Conservation (phyloP, 2,888 invertebrate species). For the Troides helena region DNA sequence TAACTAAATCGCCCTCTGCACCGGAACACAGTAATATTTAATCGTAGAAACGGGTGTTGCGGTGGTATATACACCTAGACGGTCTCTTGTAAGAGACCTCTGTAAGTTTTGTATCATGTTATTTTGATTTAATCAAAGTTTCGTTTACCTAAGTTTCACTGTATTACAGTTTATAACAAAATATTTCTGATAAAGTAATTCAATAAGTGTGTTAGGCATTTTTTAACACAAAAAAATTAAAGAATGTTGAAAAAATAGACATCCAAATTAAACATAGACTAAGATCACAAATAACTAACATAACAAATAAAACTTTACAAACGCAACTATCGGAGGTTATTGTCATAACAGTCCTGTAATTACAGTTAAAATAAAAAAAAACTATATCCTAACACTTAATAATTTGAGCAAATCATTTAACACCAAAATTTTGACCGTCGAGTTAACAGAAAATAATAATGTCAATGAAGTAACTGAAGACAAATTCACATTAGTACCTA, state of each 20-base stretch:
- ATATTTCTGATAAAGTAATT: no score
- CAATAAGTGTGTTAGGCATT: neutral
- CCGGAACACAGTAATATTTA: no score
- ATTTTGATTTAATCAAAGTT: neutral
- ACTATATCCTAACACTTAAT: neutral
- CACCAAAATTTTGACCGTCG: neutral
- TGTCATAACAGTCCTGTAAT: constrained; percentile 11
- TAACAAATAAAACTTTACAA: constrained; percentile 4
- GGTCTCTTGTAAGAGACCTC: no score
- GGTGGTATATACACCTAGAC: no score
- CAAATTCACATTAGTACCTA: neutral
- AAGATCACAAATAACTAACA: constrained; percentile 12
- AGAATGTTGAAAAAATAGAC: neutral
- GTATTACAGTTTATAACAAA: neutral
- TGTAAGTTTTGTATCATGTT: no score
- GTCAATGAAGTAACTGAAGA: neutral
- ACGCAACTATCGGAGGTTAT: constrained; percentile 8
- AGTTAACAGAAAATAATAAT: neutral
- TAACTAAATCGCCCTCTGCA: no score
- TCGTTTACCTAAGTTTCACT: neutral
- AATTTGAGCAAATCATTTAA: neutral
- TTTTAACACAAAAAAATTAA: neutral
- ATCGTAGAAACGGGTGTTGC: no score
- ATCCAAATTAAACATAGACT: constrained; percentile 1
- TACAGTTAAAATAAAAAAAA: neutral